Base-by-base conservation (phyloP, 1,140 invertebrate species). In the Diachasma alloeum region DNA sequence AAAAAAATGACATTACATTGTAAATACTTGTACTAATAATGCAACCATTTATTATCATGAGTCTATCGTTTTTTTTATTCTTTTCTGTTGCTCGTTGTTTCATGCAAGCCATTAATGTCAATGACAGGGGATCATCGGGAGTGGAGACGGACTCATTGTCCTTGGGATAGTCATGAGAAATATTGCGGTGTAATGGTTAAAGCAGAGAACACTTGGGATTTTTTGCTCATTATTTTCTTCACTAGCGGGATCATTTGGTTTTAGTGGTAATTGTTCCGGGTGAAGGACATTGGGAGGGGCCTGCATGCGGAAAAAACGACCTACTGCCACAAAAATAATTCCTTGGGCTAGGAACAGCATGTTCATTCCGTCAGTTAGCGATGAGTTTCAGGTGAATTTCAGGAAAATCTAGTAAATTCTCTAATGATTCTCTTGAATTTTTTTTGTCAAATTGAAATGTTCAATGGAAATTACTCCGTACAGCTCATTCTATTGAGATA, bases 21-120 rank as follows among this genome's bases (percentile, higher is more conserved):
- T 82, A 82, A 75, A 82, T 80, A 80, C 74, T 79, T 82, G 77
- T 82, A 78, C 78, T 82, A 76, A 82, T 81, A 82, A 82, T 80
- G 78, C 22, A 63, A 63, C 11, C 59, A 63, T 63, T 63, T 63
- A 63, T 63, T 63, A 63, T 63, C 59, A 63, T 56, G 48, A 56
- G 48, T 56, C n/a, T 56, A 9, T 19, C 48, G n/a, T 56, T 56
- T 56, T 17, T 48, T 56, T 19, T 8, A 19, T 56, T 22, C 13
- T 2, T 19, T 26, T 63, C 19, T 63, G 19, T 26, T 63, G 19
- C 11, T 63, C 59, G 59, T 63, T 19, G 13, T 63, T 63, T 63
- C 22, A 19, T 63, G 11, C 24, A 11, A 31, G 26, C 11, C 15
- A 63, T 63, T 63, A 26, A 24, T 24, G 19, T 63, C 59, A 63